Evolutionary conservation across 2,113 vertebrate species (phyloP).

Genomic region (Lophotis ruficrista): DNA sequence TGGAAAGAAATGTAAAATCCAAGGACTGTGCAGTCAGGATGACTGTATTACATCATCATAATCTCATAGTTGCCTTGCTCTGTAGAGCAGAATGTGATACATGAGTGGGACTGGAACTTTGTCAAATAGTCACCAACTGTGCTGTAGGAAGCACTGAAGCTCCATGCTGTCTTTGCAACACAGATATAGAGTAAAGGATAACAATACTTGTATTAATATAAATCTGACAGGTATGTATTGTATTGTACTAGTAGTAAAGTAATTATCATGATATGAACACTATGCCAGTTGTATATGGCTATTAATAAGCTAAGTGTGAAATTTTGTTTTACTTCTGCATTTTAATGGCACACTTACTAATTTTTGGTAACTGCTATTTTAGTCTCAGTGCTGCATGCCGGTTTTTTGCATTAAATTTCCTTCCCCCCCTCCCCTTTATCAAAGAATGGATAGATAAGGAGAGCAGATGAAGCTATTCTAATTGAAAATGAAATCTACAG

Average conservation of each 20-base stretch:
- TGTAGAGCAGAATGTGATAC: background rate
- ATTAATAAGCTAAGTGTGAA: background rate
- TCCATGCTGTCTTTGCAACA: background rate
- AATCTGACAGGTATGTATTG: background rate
- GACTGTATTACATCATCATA: background rate
- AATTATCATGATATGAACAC: background rate
- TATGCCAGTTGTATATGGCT: background rate
- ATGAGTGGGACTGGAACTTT: background rate
- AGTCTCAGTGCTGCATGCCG: background rate
- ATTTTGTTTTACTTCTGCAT: background rate
- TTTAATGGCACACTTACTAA: background rate
- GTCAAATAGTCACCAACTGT: background rate
- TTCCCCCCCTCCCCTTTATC: background rate
- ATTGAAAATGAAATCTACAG: background rate
- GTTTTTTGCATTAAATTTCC: background rate
- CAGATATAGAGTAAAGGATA: background rate
- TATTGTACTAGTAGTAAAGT: background rate
- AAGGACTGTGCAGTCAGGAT: background rate
- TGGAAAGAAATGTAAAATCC: background rate
- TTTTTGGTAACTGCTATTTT: background rate
- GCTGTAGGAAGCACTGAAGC: background rate
- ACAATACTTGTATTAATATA: background rate
- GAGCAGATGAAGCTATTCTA: background rate
- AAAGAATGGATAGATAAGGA: background rate
- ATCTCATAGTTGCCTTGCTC: background rate